Evolutionary conservation across 2,113 vertebrate species (phyloP).

Genomic region (Oryctolagus cuniculus): DNA sequence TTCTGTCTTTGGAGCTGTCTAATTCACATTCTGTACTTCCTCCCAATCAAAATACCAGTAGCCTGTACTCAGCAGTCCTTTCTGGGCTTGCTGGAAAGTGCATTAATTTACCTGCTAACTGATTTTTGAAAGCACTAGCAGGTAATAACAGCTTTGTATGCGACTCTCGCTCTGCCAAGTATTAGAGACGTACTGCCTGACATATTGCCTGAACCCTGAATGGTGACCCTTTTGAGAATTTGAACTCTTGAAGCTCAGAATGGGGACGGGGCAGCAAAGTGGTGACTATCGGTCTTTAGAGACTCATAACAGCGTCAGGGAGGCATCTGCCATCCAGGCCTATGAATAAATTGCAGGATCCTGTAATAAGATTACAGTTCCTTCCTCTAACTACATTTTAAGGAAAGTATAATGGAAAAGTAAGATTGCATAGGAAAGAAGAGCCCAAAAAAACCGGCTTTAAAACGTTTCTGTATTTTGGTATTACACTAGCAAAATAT

Average conservation of each 20-base stretch:
- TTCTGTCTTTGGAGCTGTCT: not conserved
- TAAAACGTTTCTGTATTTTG: slow-evolving; percentile 73
- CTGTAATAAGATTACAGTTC: not conserved
- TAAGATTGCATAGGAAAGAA: not conserved
- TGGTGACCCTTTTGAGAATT: not conserved
- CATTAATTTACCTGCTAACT: slow-evolving; percentile 1
- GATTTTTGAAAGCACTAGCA: slow-evolving; percentile 27
- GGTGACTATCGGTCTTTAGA: not conserved
- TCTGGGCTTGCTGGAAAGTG: not conserved
- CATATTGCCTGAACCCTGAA: not conserved
- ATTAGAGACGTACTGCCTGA: not conserved
- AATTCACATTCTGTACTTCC: not conserved
- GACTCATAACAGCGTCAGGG: not conserved
- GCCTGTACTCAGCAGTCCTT: not conserved
- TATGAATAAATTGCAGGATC: not conserved
- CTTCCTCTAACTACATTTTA: slow-evolving; percentile 20
- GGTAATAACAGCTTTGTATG: not conserved
- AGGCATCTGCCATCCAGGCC: not conserved
- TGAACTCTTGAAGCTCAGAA: slow-evolving; percentile 5
- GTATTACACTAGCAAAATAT: slow-evolving; percentile 67
- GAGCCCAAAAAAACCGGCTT: slow-evolving; percentile 4
- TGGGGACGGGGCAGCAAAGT: not conserved
- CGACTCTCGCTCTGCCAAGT: not conserved
- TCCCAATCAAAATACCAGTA: not conserved
- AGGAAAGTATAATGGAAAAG: slow-evolving; percentile 16